Evolutionary conservation across 2,797 vertebrate genomes (phyloP).

Genomic region (Galagoides demidoff): DNA sequence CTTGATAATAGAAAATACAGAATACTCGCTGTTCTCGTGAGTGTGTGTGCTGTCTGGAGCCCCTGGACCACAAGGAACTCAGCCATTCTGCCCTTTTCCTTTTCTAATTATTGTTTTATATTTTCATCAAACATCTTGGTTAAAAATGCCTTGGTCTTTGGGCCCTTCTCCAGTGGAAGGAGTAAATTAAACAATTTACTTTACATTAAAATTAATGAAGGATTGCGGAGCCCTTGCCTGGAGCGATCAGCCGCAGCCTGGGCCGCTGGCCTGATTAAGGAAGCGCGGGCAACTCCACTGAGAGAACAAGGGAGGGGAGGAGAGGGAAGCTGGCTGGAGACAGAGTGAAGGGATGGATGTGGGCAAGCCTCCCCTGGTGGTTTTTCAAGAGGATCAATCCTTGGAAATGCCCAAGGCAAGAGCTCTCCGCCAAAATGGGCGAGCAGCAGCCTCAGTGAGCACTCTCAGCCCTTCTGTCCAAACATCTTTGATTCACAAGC

Average conservation of each 20-base stretch:
- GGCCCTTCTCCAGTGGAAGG: not conserved
- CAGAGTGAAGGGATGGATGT: not conserved
- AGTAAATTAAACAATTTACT: slow-evolving; percentile 50
- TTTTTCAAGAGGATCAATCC: not conserved
- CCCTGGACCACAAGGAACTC: not conserved
- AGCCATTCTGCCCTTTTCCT: not conserved
- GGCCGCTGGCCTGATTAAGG: not conserved
- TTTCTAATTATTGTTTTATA: slow-evolving; percentile 32
- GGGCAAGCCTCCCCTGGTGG: not conserved
- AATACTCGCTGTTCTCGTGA: not conserved
- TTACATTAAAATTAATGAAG: slow-evolving; percentile 26
- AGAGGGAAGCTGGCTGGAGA: not conserved
- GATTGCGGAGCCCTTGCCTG: not conserved
- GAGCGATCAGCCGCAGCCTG: not conserved
- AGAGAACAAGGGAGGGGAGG: not conserved
- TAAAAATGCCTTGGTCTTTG: slow-evolving; percentile 6
- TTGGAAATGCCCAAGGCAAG: not conserved
- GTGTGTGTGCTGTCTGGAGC: not conserved
- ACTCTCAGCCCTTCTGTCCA: not conserved
- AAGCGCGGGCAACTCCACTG: not conserved
- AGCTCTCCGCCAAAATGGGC: not conserved
- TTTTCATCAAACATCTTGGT: slow-evolving; percentile 48
- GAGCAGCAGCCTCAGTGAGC: not conserved
- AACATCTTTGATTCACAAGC: not conserved
- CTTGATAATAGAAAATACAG: not conserved